Evolutionary conservation across 2,888 invertebrate genomes (phyloP), one percentile per base, ranked within the genome.

Genomic region (Cremastobaeus sp.): DNA sequence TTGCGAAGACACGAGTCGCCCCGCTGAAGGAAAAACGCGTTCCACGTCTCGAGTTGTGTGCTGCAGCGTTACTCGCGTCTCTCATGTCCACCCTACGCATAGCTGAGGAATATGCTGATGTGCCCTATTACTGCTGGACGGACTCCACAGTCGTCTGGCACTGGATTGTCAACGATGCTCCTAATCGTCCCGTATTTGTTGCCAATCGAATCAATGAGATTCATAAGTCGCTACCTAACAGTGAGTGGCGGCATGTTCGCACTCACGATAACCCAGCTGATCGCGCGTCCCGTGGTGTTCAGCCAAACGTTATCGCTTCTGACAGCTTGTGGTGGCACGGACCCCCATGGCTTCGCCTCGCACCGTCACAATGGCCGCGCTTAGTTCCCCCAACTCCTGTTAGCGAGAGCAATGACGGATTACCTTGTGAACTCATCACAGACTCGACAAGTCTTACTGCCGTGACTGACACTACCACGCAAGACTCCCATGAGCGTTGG

Each of bases 261-360:
- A 30, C 62, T 2, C n/a, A 21, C 4, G 20, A 62, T 8, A 62
- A 50, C 12, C 62, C 50, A 3, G 62, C 62, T 2, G 62, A 62
- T 11, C 11, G 32, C 0, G 62, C 48, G 0, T 50, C 62, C 0
- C 50, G 62, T 1, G 62, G 62, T n/a, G n/a, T n/a, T n/a, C n/a
- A n/a, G n/a, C n/a, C n/a, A n/a, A n/a, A n/a, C 1, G 5, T 30
- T 8, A 9, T 12, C 1, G 48, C 48, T n/a, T 12, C 35, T 0
- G n/a, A n/a, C n/a, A n/a, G n/a, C n/a, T 5, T 60, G 2, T 60
- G 47, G 59, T 18, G 3, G 25, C 17, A 47, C 9, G 59, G 59
- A 5, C 59, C 59, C 0, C 8, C 20, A 0, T 59, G 59, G 59
- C 30, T 59, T n/a, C n/a, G n/a, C n/a, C n/a, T n/a, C n/a, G n/a